Evolutionary conservation across 2,888 invertebrate species (phyloP).

Genomic region (Lymantria dispar): DNA sequence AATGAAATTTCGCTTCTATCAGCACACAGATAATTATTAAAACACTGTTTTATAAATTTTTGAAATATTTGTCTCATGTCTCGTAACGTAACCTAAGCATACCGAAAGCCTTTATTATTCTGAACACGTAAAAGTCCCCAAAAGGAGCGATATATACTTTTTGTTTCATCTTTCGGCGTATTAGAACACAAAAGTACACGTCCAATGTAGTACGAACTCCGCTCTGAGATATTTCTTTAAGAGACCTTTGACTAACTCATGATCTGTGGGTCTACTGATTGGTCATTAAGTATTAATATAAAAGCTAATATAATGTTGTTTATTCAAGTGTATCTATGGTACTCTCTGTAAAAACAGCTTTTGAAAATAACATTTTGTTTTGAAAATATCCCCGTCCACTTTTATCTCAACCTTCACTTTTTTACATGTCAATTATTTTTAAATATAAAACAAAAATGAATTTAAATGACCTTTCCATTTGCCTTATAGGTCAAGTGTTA

Average conservation of each 20-base stretch:
- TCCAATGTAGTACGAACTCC: conserved; percentile 22
- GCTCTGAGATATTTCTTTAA: conserved; percentile 12
- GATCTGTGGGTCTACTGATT: conserved; percentile 22
- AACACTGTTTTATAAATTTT: neutral
- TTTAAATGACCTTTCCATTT: too few species aligned
- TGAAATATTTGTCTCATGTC: neutral
- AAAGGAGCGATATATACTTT: conserved; percentile 33
- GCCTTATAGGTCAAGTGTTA: too few species aligned
- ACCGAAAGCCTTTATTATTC: conserved; percentile 35
- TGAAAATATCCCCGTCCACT: neutral
- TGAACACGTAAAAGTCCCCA: conserved; percentile 37
- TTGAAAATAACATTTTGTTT: neutral
- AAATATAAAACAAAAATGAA: too few species aligned
- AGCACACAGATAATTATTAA: too few species aligned
- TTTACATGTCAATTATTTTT: too few species aligned
- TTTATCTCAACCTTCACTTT: too few species aligned
- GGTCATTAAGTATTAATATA: conserved; percentile 36
- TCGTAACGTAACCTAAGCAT: conserved; percentile 21
- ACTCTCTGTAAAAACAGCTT: conserved; percentile 15
- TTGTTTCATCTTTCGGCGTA: conserved; percentile 39
- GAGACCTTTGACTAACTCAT: conserved; percentile 8
- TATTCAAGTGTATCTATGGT: conserved; percentile 44
- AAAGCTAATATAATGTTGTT: conserved; percentile 56
- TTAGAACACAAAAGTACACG: conserved; percentile 28
- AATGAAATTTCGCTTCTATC: too few species aligned